phyloP scores from a whole-genome alignment of 2,888 invertebrate species.

The Nasonia oneida region DNA sequence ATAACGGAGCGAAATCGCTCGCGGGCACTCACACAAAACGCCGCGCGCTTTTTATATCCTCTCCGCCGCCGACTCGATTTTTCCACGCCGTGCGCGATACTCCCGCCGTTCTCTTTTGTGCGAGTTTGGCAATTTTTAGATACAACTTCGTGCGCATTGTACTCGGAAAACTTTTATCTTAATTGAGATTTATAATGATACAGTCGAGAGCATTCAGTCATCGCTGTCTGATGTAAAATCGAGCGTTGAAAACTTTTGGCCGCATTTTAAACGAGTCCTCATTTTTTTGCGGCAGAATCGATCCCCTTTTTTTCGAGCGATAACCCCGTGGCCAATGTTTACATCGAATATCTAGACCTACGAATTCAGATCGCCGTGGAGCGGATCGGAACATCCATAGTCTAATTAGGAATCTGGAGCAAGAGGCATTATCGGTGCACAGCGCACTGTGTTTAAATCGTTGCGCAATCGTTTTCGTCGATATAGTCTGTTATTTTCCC shows the following conservation, averaged over 20 bases:
- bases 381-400: constrained; percentile 18
- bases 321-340: not conserved
- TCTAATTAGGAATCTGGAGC: constrained; percentile 42
- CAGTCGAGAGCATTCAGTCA: no score
- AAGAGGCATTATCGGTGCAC: not conserved
- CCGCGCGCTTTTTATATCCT: not conserved
- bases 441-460: not conserved
- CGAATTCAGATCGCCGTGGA: constrained; percentile 1
- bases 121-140: not conserved
- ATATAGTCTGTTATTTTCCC: not conserved
- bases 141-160: not conserved
- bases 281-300: not conserved
- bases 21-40: constrained; percentile 35
- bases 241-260: not conserved
- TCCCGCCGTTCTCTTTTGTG: not conserved
- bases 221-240: not conserved
- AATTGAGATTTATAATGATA: not conserved
- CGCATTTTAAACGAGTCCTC: not conserved
- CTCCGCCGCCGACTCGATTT: not conserved
- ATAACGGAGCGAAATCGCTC: constrained; percentile 46
- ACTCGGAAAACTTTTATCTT: not conserved
- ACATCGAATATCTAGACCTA: not conserved
- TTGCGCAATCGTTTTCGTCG: not conserved
- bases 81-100: not conserved
- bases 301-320: not conserved